These are phyloP conservation scores for Chrysolina oricalcia DNA, from an alignment of 2,888 invertebrate species.

Conservation along the genomic window DNA sequence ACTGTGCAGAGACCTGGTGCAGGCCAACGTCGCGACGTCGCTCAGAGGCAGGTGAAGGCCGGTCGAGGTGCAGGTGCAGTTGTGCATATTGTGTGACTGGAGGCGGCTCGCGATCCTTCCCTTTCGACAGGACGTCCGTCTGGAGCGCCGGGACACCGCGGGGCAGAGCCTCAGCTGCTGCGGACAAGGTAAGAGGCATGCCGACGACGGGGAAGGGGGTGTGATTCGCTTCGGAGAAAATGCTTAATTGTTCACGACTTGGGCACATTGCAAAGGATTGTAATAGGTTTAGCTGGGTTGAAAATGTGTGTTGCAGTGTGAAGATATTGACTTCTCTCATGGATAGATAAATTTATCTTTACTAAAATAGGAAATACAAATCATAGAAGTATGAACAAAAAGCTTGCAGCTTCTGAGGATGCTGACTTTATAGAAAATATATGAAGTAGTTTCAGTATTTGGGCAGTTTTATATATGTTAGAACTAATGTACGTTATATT, in stretches of 20 bases:
- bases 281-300: too few relatives aligned
- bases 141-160: not conserved
- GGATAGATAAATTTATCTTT: too few relatives aligned
- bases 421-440: too few relatives aligned
- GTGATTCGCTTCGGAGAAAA: not conserved
- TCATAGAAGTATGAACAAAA: too few relatives aligned
- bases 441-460: too few relatives aligned
- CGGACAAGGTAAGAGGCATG: conserved; percentile 6
- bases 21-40: conserved; percentile 43
- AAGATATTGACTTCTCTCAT: too few relatives aligned
- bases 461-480: too few relatives aligned
- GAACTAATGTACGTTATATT: too few relatives aligned
- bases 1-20: conserved; percentile 46
- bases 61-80: conserved; percentile 47
- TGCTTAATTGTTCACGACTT: not conserved
- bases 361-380: too few relatives aligned
- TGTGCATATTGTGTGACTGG: conserved; percentile 37
- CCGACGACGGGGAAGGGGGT: conserved; percentile 11
- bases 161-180: conserved; percentile 1
- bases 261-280: too few relatives aligned
- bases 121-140: not conserved
- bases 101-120: conserved; percentile 36
- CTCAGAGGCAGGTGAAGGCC: conserved; percentile 39
- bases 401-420: too few relatives aligned
- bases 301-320: too few relatives aligned